phyloP scores from a whole-genome alignment of 2,797 vertebrate species.

The Aplochiton taeniatus region DNA sequence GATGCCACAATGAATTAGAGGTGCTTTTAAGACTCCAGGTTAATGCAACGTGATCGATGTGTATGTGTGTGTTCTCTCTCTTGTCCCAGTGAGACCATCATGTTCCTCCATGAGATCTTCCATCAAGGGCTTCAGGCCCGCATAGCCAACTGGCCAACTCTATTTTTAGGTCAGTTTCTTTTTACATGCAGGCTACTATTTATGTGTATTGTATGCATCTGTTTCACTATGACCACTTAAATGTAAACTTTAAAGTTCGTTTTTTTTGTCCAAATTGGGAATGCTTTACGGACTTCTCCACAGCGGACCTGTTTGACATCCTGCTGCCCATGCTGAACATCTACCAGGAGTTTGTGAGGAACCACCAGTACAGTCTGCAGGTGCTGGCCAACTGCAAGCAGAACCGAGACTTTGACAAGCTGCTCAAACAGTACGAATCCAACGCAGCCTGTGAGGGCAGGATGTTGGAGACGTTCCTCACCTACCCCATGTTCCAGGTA shows the following conservation, averaged over 20 bases:
- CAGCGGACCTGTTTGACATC: constrained; percentile 94
- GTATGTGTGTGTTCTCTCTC: not conserved
- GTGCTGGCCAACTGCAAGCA: constrained; percentile 95
- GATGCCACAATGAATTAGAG: too few relatives aligned
- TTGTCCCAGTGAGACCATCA: constrained; percentile 89
- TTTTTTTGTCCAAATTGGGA: too few relatives aligned
- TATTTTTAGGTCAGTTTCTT: constrained; percentile 87
- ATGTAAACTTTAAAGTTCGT: too few relatives aligned
- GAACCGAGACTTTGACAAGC: constrained; percentile 95
- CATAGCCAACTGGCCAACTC: constrained; percentile 93
- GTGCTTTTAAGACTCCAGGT: too few relatives aligned
- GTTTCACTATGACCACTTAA: not conserved
- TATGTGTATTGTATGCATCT: not conserved
- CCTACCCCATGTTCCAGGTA: constrained; percentile 97
- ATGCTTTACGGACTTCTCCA: not conserved
- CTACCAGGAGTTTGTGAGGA: constrained; percentile 95
- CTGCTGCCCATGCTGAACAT: constrained; percentile 94
- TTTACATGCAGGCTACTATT: not conserved
- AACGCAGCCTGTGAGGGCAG: constrained; percentile 90
- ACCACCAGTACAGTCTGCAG: constrained; percentile 95
- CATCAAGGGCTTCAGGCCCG: constrained; percentile 93
- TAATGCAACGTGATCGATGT: too few relatives aligned
- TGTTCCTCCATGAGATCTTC: constrained; percentile 98
- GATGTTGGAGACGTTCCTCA: constrained; percentile 94
- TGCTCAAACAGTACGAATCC: constrained; percentile 93